phyloP scores from a whole-genome alignment of 2,113 vertebrate genomes.

The Setophaga petechia region DNA sequence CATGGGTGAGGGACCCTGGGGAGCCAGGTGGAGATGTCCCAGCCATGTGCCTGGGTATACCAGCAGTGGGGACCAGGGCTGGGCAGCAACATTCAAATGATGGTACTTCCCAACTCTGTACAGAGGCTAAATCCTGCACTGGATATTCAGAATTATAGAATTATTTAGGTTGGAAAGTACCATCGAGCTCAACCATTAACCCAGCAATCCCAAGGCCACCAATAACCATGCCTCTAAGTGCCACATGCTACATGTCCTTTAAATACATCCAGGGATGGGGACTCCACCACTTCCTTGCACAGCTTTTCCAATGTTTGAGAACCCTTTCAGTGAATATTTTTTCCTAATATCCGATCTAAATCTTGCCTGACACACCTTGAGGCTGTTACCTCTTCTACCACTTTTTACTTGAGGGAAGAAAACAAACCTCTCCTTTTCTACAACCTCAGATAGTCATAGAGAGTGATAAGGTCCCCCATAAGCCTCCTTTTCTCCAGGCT shows the following conservation, averaged over 20 bases:
- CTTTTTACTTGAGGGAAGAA: not conserved
- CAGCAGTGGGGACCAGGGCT: not conserved
- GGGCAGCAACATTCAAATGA: not conserved
- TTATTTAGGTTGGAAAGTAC: not conserved
- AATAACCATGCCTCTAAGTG: not conserved
- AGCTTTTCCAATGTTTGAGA: not conserved
- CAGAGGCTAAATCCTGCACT: not conserved
- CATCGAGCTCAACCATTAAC: not conserved
- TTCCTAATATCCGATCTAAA: not conserved
- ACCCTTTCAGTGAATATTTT: not conserved
- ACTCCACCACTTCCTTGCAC: not conserved
- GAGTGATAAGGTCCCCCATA: not conserved
- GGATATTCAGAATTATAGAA: not conserved
- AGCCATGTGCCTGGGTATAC: fast-evolving
- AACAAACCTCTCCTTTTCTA: not conserved
- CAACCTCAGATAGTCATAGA: not conserved
- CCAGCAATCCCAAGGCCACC: not conserved
- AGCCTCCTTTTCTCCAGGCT: not conserved
- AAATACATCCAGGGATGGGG: not conserved
- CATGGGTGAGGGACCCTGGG: not conserved
- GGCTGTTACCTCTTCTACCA: not conserved
- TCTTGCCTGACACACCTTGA: not conserved
- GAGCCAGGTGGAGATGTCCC: not conserved
- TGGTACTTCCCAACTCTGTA: not conserved
- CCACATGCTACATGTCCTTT: not conserved